phyloP scores from a whole-genome alignment of 2,113 vertebrate genomes.

The Erythrocercus mccallii region DNA sequence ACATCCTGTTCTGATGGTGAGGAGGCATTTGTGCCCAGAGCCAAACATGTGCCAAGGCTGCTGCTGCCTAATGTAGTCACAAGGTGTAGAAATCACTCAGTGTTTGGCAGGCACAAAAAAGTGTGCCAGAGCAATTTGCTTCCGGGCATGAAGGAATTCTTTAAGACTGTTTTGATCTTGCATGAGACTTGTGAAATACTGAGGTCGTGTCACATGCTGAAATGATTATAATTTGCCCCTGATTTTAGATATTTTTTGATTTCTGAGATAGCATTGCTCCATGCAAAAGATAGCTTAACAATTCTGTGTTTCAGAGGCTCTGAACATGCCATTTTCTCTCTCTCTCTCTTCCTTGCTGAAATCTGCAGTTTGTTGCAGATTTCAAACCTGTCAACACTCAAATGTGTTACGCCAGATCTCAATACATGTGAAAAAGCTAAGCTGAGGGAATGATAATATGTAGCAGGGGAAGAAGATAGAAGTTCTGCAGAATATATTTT shows the following conservation, averaged over 20 bases:
- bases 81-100: background rate
- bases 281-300: background rate
- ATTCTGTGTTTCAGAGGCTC: background rate
- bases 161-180: background rate
- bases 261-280: background rate
- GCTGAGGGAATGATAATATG: background rate
- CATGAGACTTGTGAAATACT: background rate
- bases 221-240: background rate
- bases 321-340: background rate
- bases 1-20: background rate
- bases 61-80: background rate
- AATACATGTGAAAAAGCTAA: constrained; percentile 34
- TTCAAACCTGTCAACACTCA: constrained; percentile 46
- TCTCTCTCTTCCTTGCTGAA: background rate
- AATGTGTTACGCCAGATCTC: constrained; percentile 43
- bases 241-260: background rate
- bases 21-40: background rate
- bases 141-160: background rate
- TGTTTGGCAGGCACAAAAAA: background rate
- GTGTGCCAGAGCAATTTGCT: background rate
- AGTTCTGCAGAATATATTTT: background rate
- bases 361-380: background rate
- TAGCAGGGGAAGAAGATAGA: background rate
- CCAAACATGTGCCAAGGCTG: background rate
- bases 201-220: background rate